Percentiles rank a stretch among this genome's conserved stretches.
These are phyloP conservation scores for Drosophila azteca DNA, from an alignment of 1,140 invertebrate species.

Conservation along the genomic window DNA sequence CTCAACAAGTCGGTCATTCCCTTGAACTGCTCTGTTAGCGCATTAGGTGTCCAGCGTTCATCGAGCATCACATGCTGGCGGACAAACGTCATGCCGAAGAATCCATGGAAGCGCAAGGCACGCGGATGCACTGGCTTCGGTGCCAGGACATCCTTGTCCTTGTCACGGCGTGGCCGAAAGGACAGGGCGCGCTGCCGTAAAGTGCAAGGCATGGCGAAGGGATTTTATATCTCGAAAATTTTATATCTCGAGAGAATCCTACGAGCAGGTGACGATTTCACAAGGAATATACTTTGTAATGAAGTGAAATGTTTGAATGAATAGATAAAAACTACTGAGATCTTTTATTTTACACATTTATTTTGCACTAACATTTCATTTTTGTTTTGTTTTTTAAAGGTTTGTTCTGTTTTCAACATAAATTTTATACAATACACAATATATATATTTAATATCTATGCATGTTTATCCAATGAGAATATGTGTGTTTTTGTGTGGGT, in stretches of 20 bases:
- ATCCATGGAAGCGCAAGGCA: constrained; percentile 64
- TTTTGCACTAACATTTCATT: constrained; percentile 76
- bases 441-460: constrained; percentile 46
- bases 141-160: constrained; percentile 55
- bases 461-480: constrained; percentile 44
- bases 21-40: constrained; percentile 71
- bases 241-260: too few relatives aligned
- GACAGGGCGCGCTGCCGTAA: constrained; percentile 47
- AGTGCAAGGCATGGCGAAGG: constrained; percentile 54
- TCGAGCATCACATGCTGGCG: constrained; percentile 73
- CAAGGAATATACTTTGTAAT: neutral
- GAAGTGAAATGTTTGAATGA: constrained; percentile 15
- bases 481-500: constrained; percentile 29
- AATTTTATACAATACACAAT: constrained; percentile 57
- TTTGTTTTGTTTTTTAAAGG: constrained; percentile 33
- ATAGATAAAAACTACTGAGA: constrained; percentile 4
- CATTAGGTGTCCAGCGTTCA: constrained; percentile 69
- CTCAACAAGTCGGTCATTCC: constrained; percentile 73
- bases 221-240: constrained; percentile 3
- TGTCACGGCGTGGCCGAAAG: constrained; percentile 21
- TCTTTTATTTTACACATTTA: constrained; percentile 73
- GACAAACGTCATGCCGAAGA: constrained; percentile 73
- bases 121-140: constrained; percentile 76
- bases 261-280: neutral
- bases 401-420: constrained; percentile 59